Conservation (phyloP, 2,888 invertebrate genomes). For the Anorthoa munda region DNA sequence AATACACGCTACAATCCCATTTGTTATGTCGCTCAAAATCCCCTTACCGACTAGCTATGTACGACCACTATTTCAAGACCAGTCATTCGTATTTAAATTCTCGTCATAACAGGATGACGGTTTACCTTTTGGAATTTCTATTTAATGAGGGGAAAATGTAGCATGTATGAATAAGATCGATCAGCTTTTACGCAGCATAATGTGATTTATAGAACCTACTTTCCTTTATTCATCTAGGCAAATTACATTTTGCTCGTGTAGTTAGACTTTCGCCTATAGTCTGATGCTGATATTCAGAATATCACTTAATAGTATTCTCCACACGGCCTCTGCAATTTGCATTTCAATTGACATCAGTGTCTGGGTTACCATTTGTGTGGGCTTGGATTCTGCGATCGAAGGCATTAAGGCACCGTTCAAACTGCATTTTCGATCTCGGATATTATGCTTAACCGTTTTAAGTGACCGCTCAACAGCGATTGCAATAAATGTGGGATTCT, state of each 20-base stretch:
- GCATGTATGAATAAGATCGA: conserved; percentile 39
- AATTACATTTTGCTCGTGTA: conserved; percentile 55
- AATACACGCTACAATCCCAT: conserved; percentile 20
- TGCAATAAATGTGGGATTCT: conserved; percentile 63
- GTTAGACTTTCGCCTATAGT: conserved; percentile 53
- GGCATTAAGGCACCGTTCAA: conserved; percentile 59
- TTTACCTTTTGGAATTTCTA: conserved; percentile 41
- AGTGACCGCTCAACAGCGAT: conserved; percentile 58
- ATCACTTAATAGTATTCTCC: conserved; percentile 46
- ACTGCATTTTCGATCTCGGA: conserved; percentile 58
- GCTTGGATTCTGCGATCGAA: conserved; percentile 37
- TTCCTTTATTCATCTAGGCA: conserved; percentile 61
- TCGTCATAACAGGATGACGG: conserved; percentile 23
- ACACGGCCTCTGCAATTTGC: conserved; percentile 56
- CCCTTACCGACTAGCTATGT: not conserved
- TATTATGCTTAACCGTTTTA: conserved; percentile 58
- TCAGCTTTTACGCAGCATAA: conserved; percentile 50
- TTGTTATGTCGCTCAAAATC: conserved; percentile 24
- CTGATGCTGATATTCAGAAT: conserved; percentile 36
- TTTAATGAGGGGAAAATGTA: conserved; percentile 45
- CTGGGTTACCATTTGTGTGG: conserved; percentile 45
- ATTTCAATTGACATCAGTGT: conserved; percentile 58
- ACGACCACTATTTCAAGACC: not conserved
- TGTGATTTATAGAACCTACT: conserved; percentile 61
- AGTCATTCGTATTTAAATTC: conserved; percentile 36